Evolutionary conservation across 2,113 vertebrate genomes (phyloP), one percentile per base, ranked within the genome.

Genomic region (Sinocyclocheilus anshuiensis): DNA sequence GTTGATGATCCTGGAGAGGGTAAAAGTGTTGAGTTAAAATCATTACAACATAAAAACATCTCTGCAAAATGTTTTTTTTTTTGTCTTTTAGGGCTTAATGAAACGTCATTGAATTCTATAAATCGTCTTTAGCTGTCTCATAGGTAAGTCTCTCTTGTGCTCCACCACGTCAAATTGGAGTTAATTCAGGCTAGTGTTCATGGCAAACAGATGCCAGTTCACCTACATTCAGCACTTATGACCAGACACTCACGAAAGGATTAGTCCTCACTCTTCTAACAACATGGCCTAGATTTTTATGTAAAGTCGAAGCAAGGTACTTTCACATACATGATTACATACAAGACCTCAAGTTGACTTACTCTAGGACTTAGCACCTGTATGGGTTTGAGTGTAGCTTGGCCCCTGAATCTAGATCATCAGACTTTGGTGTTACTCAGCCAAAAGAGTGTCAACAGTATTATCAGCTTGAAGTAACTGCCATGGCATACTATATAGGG

Each of bases 241-340:
- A 77, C 78, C 76, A 86, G 86, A 67, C 69, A 59, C 74, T 77
- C 59, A 71, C 53, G 26, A 75, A 65, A 81, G 84, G 45, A 80
- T 88, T 84, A 81, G 59, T 57, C 29, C 45, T 86, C 45, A 39
- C 69, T 81, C 75, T 84, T 83, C 20, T 26, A 75, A 77, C 16
- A 75, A 77, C 16, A 45, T 87, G 67, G 55, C 83, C 69, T 61
- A 84, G 81, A 84, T 50, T 83, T 80, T 24, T 87, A 55, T 6
- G 50, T 80, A 86, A 88, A 45, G 71, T 67, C 15, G 72, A 76
- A 39, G 15, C 48, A 39, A 75, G 55, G 45, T n/a, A 84, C 77
- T 84, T 88, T 85, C 72, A 61, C 57, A 69, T 26, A 75, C 26
- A 15, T 45, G 78, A 84, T 69, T 74, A 26, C 11, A 45, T 45